A percentile compares a stretch with the other conserved stretches of the same genome.
These are phyloP conservation scores for Thryonomys swinderianus DNA, from an alignment of 2,113 vertebrate genomes.

Conservation along the genomic window DNA sequence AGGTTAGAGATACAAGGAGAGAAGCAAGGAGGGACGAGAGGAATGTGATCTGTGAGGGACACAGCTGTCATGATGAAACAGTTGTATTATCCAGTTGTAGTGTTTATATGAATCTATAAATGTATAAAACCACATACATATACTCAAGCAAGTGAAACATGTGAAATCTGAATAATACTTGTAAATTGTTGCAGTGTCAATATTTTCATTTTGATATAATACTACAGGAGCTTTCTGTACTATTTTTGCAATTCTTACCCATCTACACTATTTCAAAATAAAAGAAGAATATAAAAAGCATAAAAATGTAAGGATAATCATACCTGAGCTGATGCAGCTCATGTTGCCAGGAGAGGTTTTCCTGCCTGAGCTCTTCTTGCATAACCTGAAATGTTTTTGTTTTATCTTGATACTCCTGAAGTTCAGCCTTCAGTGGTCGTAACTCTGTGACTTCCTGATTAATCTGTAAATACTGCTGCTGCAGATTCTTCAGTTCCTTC, in stretches of 20 bases:
- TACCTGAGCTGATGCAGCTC: constrained; percentile 88
- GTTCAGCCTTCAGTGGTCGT: constrained; percentile 82
- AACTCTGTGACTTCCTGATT: constrained; percentile 90
- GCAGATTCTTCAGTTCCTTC: constrained; percentile 91
- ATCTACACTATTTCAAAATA: constrained; percentile 28
- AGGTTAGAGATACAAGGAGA: neutral
- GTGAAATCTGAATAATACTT: neutral
- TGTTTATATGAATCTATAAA: neutral
- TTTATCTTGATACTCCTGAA: constrained; percentile 86
- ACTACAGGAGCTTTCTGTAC: neutral
- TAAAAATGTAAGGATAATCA: constrained; percentile 60
- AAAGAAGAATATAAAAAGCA: neutral
- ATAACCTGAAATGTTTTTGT: constrained; percentile 81
- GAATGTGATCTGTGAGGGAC: neutral
- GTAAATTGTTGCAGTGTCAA: neutral
- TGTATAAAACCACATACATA: neutral
- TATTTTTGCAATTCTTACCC: constrained; percentile 8
- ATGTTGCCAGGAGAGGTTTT: constrained; percentile 76
- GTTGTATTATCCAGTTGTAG: neutral
- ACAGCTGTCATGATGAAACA: neutral
- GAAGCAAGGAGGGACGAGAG: neutral
- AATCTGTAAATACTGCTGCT: constrained; percentile 89
- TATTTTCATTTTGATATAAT: constrained; percentile 6
- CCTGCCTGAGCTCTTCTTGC: constrained; percentile 81
- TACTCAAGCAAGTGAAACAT: neutral